Conservation (phyloP, 1,140 invertebrate species). For the Pemphigus obesinymphae region DNA sequence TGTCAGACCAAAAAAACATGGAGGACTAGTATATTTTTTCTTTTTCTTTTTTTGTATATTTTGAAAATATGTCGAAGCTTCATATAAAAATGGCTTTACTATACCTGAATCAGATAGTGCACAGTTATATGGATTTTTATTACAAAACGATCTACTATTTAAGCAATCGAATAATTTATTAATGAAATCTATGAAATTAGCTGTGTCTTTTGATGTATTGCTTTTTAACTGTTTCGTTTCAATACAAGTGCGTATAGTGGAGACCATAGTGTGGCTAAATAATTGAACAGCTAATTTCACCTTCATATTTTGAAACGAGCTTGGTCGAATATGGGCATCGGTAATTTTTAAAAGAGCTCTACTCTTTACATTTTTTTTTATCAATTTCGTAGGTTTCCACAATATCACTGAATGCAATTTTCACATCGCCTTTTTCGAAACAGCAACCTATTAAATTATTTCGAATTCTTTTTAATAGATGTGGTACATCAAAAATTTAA, state of each 20-base stretch:
- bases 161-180: slow-evolving; percentile 5
- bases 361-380: neutral
- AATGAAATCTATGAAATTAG: neutral
- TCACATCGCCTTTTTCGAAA: neutral
- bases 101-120: neutral
- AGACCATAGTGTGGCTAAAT: neutral
- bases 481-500: neutral
- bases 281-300: neutral
- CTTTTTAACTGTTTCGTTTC: neutral
- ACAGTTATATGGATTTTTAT: neutral
- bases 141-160: neutral
- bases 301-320: neutral
- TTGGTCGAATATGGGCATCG: neutral
- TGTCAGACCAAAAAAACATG: neutral
- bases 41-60: neutral
- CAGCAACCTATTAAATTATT: neutral
- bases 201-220: neutral
- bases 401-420: neutral
- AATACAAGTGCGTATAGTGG: neutral
- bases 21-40: neutral
- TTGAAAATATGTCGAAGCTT: neutral
- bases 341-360: neutral
- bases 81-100: neutral
- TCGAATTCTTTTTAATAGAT: neutral
- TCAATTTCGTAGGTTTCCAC: neutral